Conservation (phyloP, 2,797 vertebrate genomes). For the Columba guinea region DNA sequence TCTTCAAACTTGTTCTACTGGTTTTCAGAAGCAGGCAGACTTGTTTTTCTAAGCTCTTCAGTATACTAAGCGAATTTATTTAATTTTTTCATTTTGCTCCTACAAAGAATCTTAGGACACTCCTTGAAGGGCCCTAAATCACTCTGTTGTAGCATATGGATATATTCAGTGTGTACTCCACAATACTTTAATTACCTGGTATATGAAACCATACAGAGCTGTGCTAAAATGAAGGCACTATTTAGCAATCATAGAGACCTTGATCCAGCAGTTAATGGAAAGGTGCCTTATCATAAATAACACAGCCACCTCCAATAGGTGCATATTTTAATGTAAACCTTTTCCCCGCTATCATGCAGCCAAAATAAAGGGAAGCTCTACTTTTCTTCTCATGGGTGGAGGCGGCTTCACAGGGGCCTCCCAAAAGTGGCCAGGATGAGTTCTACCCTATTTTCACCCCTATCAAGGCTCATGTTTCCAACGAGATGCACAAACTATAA, state of each 20-base stretch:
- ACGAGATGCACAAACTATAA: fast-evolving
- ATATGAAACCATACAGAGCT: fast-evolving
- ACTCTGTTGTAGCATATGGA: not conserved
- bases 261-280: not conserved
- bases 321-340: not conserved
- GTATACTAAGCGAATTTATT: not conserved
- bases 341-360: fast-evolving
- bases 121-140: not conserved
- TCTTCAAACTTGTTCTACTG: slow-evolving; percentile 68
- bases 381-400: fast-evolving
- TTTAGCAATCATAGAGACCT: not conserved
- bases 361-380: not conserved
- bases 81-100: slow-evolving; percentile 21
- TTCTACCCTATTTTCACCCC: not conserved
- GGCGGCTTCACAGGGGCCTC: not conserved
- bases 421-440: not conserved
- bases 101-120: not conserved
- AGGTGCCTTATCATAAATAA: not conserved
- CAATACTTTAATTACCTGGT: not conserved
- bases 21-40: slow-evolving; percentile 59
- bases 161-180: not conserved
- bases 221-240: fast-evolving
- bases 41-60: slow-evolving; percentile 49
- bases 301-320: not conserved
- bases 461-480: fast-evolving